Evolutionary conservation across 1,140 invertebrate genomes (phyloP), one percentile per base, ranked within the genome.

Genomic region (Drosophila sucinea): DNA sequence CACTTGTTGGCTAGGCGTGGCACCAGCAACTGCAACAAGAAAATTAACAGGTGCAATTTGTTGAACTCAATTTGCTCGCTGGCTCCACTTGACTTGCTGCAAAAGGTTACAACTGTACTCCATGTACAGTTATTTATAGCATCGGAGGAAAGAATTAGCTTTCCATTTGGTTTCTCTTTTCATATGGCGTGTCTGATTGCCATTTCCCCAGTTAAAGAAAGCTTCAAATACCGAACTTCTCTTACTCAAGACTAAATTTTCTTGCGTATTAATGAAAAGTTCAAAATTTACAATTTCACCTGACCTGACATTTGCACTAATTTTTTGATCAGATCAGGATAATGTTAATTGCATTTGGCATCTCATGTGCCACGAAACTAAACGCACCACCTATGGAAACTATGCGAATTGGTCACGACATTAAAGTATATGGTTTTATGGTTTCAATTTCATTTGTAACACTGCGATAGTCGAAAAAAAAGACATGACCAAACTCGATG

Each of bases 251-350:
- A 67, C 41, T 54, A 70, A 71, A 79, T 76, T 67, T 38, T 84
- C 73, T 56, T 67, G 54, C 29, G 41, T 35, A 57, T 60, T 51
- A 69, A 67, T 71, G 66, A 68, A 85, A 86, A 89, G 79, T 87
- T 73, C 60, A 86, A 79, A 84, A 89, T 87, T 83, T 83, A 83
- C 79, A 77, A 86, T 87, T 86, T 86, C 89, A 86, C 87, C 83
- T 87, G 17, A 83, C 70, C 76, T 79, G 70, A 60, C 67, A 83
- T 86, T 87, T 63, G 72, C 61, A 40, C 67, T 61, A 77, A 70
- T 77, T 77, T 17, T 66, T 67, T 25, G 3, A 65, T 47, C 64
- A 25, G 47, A 68, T 68, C 56, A 74, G 40, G 29, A 40, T 41
- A 58, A 44, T 60, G 67, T 60, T 74, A 25, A 51, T 51, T 51